Evolutionary conservation across 2,888 invertebrate genomes (phyloP), one percentile per base, ranked within the genome.

Genomic region (Pedicia rivosa): DNA sequence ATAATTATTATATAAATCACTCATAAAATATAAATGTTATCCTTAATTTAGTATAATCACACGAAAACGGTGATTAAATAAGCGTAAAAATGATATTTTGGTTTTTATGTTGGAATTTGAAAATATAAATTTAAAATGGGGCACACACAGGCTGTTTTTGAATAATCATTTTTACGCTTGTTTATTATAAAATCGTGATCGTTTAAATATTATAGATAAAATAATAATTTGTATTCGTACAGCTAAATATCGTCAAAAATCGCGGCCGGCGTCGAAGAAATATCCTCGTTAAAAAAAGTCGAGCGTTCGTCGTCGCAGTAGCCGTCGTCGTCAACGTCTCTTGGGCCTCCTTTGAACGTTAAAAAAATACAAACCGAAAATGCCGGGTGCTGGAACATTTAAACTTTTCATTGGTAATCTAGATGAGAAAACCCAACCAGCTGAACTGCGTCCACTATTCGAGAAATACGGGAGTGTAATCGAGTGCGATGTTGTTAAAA

Each of bases 341-440:
- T n/a, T n/a, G n/a, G n/a, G n/a, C n/a, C n/a, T n/a, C n/a, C n/a
- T 20, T 20, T 22, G 9, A 32, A 20, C 32, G 32, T 32, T 32
- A 32, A 32, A 32, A 32, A 32, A 22, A 20, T 32, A 32, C 13
- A 13, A 8, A 13, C 17, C 8, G 19, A 46, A 47, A 47, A 86
- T 86, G 86, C 86, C 86, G 71, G 84, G 81, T 72, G 80, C 83
- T 70, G 84, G 86, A 66, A 87, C 87, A 56, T 87, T 86, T 73
- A 92, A 92, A 72, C 83, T 95, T 62, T 95, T 95, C 74, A 86
- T 95, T 71, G 95, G 95, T 59, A 94, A 94, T 69, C 74, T 94
- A 54, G 80, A 87, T 66, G 90, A 90, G 67, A 84, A 84, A 65
- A 87, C 90, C 44, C 78, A 82, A 53, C 78, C 80, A 66, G 72